Evolutionary conservation across 2,888 invertebrate species (phyloP), one percentile per base, ranked within the genome.

Genomic region (Eupeodes latifasciatus): DNA sequence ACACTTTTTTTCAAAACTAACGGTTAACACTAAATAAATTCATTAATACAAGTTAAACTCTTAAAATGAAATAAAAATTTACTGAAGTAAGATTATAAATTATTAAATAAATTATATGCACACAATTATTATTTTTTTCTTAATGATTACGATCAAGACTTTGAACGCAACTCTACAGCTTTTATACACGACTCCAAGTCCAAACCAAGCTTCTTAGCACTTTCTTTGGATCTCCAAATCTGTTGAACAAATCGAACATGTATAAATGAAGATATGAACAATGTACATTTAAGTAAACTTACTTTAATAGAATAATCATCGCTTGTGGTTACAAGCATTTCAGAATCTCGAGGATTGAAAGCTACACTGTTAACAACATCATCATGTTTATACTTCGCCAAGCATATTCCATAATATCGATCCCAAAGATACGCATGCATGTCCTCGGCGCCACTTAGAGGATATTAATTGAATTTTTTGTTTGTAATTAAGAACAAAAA

Each of bases 281-380:
- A 49, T 34, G 55, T 76, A 4, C n/a, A 67, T 27, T 9, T 40
- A n/a, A 2, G 16, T 1, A n/a, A 51, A 67, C 49, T 75, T 76
- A 93, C 93, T 94, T 97, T 97, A 72, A 97, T 95, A 6, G 95
- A 95, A 91, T 95, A 95, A 93, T 98, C 98, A 92, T 98, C 97
- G 79, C 97, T 97, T 11, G 96, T 96, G 7, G 97, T 97, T 9
- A 98, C 96, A 47, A 97, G 94, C 96, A 97, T 96, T 93, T 97
- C 96, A 0, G 96, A 95, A 93, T 97, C 96, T 85, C 94, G 94
- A 0, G 97, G 97, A 94, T 97, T 97, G 92, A 98, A 97, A 4
- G 97, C 97, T 1, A 97, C 97, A 27, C 96, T 96, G 93, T 97
- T 97, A 0, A 97, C 97, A 10, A 97, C 97, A 92, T 97, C 97